phyloP scores from a whole-genome alignment of 1,140 invertebrate species.

The Drosophila yakuba region DNA sequence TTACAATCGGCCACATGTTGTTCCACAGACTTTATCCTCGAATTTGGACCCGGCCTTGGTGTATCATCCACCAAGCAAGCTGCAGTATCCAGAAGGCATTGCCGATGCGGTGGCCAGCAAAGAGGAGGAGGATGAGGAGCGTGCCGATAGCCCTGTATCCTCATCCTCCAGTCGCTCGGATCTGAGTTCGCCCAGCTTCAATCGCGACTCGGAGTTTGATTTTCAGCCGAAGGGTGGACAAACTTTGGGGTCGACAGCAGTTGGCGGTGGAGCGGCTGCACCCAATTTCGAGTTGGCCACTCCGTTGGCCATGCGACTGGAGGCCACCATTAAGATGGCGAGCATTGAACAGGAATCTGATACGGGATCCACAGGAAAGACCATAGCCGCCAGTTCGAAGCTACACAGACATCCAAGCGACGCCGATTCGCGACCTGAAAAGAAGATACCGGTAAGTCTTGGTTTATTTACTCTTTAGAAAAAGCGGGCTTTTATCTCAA shows the following conservation, averaged over 20 bases:
- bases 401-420: conserved; percentile 62
- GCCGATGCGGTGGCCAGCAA: conserved; percentile 72
- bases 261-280: conserved; percentile 3
- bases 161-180: conserved; percentile 89
- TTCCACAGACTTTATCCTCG: conserved; percentile 87
- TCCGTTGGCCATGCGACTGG: conserved; percentile 69
- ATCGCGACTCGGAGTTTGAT: conserved; percentile 88
- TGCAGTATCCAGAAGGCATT: conserved; percentile 90
- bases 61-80: conserved; percentile 90
- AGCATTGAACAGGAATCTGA: conserved; percentile 73
- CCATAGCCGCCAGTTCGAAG: conserved; percentile 28
- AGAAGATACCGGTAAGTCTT: conserved; percentile 69
- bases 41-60: conserved; percentile 91
- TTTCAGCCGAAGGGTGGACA: conserved; percentile 84
- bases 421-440: conserved; percentile 59
- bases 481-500: neutral
- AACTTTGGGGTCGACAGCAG: neutral
- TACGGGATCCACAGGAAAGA: conserved; percentile 21
- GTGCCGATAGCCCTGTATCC: conserved; percentile 88
- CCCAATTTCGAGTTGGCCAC: conserved; percentile 73
- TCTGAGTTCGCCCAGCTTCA: conserved; percentile 89
- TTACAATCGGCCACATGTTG: conserved; percentile 84
- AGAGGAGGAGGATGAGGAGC: conserved; percentile 85
- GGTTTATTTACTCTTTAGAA: too few species aligned
- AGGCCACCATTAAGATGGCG: conserved; percentile 77